These are phyloP conservation scores for Oryzias dopingdopingensis DNA, from an alignment of 2,797 vertebrate genomes.

Conservation along the genomic window DNA sequence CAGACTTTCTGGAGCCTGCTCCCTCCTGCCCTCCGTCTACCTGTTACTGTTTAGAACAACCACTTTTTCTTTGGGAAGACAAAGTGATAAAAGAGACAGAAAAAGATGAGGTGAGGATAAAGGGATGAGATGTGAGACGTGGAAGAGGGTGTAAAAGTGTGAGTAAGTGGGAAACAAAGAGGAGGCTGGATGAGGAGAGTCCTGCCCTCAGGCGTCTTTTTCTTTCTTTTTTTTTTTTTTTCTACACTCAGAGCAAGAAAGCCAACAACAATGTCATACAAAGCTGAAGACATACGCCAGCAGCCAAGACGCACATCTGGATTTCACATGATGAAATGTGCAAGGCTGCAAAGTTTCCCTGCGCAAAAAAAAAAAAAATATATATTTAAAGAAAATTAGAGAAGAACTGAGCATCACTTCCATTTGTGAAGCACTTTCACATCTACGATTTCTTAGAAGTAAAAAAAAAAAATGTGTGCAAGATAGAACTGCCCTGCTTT, in stretches of 20 bases:
- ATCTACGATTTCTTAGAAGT: too few species aligned
- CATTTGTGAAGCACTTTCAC: not conserved
- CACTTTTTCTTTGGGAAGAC: constrained; percentile 35
- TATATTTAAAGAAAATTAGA: constrained; percentile 21
- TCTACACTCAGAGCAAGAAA: constrained; percentile 48
- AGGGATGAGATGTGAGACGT: constrained; percentile 26
- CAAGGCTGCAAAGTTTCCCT: constrained; percentile 56
- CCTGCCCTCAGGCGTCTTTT: constrained; percentile 60
- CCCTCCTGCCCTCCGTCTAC: constrained; percentile 64
- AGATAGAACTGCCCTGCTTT: constrained; percentile 9
- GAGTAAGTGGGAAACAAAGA: constrained; percentile 49
- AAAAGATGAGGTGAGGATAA: constrained; percentile 9
- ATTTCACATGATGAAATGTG: constrained; percentile 69
- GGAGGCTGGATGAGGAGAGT: constrained; percentile 41
- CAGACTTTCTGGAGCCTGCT: constrained; percentile 76
- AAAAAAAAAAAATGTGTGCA: constrained; percentile 14
- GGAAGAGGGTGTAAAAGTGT: constrained; percentile 33
- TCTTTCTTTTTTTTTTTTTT: constrained; percentile 49
- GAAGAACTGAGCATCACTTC: constrained; percentile 19
- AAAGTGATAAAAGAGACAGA: constrained; percentile 31
- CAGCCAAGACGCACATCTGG: constrained; percentile 74
- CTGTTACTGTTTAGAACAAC: constrained; percentile 60
- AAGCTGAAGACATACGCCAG: constrained; percentile 68
- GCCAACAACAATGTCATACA: constrained; percentile 71
- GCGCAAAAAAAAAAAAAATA: constrained; percentile 25